A percentile compares a stretch with the other conserved stretches of the same genome.
Conservation (phyloP, 2,113 vertebrate species). For the Neofelis nebulosa region DNA sequence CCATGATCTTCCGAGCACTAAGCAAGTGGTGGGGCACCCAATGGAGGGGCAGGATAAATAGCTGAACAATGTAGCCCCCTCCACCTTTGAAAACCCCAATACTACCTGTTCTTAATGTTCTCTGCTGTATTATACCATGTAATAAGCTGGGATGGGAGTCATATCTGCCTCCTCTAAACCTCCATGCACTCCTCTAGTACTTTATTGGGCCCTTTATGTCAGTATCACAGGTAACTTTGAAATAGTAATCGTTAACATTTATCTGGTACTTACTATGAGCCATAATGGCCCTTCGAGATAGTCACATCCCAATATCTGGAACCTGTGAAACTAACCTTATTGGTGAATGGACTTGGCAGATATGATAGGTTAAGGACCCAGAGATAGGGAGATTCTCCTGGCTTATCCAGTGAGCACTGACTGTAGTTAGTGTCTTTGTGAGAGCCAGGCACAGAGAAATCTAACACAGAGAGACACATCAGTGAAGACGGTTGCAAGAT, state of each 20-base stretch:
- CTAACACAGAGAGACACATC: background rate
- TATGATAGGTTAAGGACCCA: background rate
- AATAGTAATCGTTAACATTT: background rate
- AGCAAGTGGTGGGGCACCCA: background rate
- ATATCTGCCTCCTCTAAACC: background rate
- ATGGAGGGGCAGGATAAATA: fast-evolving
- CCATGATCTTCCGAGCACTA: background rate
- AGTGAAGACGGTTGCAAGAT: background rate
- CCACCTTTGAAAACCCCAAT: background rate
- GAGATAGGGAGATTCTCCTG: background rate
- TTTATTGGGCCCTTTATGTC: background rate
- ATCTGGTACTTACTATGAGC: background rate
- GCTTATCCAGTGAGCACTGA: background rate
- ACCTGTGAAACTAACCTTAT: background rate
- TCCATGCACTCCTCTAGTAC: background rate
- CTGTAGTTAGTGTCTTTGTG: background rate
- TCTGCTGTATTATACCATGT: background rate
- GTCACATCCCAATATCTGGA: background rate
- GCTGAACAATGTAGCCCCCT: fast-evolving
- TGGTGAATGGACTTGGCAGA: background rate
- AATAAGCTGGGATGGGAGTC: background rate
- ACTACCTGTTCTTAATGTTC: background rate
- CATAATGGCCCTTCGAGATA: no score
- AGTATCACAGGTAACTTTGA: background rate
- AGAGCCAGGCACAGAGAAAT: background rate